Conservation (phyloP, 2,113 vertebrate genomes). For the Condylura cristata region DNA sequence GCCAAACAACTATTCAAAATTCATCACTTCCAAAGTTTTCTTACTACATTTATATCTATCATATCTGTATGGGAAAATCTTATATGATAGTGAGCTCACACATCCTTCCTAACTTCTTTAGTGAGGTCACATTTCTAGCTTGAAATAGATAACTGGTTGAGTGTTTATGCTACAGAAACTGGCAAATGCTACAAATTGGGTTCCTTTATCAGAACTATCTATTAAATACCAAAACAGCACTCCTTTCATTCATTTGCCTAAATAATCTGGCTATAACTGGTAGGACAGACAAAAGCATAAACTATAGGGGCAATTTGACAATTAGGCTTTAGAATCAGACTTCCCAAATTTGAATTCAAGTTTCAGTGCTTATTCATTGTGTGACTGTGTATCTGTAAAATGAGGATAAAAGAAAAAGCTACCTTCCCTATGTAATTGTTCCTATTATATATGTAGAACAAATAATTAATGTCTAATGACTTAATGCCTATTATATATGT, state of each 20-base stretch:
- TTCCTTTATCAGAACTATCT: background rate
- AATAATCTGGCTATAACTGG: background rate
- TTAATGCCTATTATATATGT: background rate
- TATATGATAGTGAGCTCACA: background rate
- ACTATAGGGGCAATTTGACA: background rate
- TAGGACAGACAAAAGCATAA: background rate
- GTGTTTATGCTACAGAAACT: background rate
- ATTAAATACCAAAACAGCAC: background rate
- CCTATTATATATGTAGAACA: background rate
- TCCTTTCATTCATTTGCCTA: background rate
- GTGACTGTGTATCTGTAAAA: background rate
- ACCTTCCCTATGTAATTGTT: background rate
- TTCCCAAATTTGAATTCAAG: background rate
- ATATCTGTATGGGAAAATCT: background rate
- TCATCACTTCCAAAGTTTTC: background rate
- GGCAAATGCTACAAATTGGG: background rate
- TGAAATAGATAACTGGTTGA: background rate
- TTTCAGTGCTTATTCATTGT: background rate
- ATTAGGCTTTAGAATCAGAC: background rate
- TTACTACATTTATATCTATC: background rate
- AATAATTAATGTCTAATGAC: too few species aligned
- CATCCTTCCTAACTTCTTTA: background rate
- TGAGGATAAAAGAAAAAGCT: background rate
- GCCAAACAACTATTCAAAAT: constrained; percentile 12
- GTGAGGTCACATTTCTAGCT: background rate